Evolutionary conservation across 2,797 vertebrate genomes (phyloP).

Genomic region (Linurgus olivaceus): DNA sequence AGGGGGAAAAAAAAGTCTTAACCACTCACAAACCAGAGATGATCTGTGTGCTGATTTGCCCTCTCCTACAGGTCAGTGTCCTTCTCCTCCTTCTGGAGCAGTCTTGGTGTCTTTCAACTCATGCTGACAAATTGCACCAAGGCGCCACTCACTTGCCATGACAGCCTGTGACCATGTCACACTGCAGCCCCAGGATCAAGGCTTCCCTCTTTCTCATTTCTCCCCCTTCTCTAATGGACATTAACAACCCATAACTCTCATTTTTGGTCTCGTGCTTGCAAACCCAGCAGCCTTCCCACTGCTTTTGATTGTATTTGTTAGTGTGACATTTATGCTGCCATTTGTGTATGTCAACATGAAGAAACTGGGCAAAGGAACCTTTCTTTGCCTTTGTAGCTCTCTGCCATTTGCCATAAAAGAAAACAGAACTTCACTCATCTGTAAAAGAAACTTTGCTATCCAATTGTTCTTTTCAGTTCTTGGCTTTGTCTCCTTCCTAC

Average conservation of each 20-base stretch:
- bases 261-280: background rate
- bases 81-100: background rate
- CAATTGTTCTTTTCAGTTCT: background rate
- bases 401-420: background rate
- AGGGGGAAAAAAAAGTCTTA: background rate
- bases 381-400: background rate
- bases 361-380: background rate
- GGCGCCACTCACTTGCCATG: background rate
- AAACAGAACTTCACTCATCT: background rate
- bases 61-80: background rate
- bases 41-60: background rate
- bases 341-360: background rate
- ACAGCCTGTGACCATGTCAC: accelerated
- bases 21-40: background rate
- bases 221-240: background rate
- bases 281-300: background rate
- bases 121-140: accelerated
- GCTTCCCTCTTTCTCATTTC: background rate
- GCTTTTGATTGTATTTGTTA: background rate
- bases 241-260: background rate
- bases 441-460: background rate
- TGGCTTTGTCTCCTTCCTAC: background rate
- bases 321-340: background rate
- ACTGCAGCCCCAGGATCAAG: background rate
- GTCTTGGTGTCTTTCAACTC: accelerated